Evolutionary conservation across 2,113 vertebrate genomes (phyloP), one percentile per base, ranked within the genome.

Genomic region (Ciconia boyciana): DNA sequence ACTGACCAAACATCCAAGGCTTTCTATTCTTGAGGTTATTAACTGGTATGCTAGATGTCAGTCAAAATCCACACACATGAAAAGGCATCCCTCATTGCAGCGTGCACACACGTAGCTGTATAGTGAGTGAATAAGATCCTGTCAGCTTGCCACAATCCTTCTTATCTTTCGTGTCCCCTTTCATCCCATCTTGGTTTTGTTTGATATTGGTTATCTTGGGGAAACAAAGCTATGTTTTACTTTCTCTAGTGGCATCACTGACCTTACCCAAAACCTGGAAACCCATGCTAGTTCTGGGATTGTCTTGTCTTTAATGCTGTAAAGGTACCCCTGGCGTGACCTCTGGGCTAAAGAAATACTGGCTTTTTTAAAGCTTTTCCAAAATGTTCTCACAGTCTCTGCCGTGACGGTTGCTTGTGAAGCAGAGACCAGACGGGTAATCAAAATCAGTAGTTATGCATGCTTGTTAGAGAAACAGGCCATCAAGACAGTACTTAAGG

Each of bases 381-480:
- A 70, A 85, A 77, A 62, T 74, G 48, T 70, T 87, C 64, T 90
- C 0, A 0, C 22, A 74, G 49, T 54, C 29, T 87, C 44, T 92
- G 65, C 34, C 3, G 6, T 74, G 70, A 68, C 1, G 16, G 11
- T 69, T 91, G 49, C 58, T 89, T 71, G 43, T 66, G 81, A 85
- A 93, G 57, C 43, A 55, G 51, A 85, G 66, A 89, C 65, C 81
- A 89, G 83, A 79, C 58, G 8, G 78, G 66, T 69, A 93, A 96
- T 95, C 78, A 94, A 77, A 95, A 94, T 87, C 74, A 88, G 84
- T 70, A 82, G 74, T 85, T 92, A 74, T 65, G 60, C 70, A 61
- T 60, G 87, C 55, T 93, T 91, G 90, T 90, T 85, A 95, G 83
- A 91, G 87, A 94, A 97, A 83, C 62, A 49, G 95, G 75, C 78